Base-by-base conservation (phyloP, 2,113 vertebrate genomes). In the Nannospalax galili region DNA sequence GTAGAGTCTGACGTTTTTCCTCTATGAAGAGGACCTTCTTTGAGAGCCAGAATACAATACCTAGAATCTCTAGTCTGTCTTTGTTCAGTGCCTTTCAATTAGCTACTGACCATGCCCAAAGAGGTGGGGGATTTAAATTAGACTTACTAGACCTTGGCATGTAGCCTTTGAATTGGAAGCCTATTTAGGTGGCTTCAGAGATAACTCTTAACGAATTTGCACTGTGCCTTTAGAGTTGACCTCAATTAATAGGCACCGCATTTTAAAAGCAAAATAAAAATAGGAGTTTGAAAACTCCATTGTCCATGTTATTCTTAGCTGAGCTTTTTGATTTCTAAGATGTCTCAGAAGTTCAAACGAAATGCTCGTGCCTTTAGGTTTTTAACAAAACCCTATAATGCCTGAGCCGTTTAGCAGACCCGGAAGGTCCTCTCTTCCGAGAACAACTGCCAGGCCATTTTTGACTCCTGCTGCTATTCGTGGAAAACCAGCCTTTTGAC, bases 261-360 rank as follows among this genome's bases (percentile, higher is more conserved):
- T 92, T 95, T 97, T 84, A 96, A 96, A 97, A 92, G 62, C 12
- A 84, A 93, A 92, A 94, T 85, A 95, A 96, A 95, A 96, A 90
- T 93, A 40, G 80, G 86, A n/a, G 90, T 90, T 91, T 94, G 86
- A 93, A 94, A 94, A 95, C 91, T 14, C 30, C 64, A 58, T 97
- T 96, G 91, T 95, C 48, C 40, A 2, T 80, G 67, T 96, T 95
- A 81, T 82, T 92, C 80, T 92, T 95, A 82, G 75, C 89, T 91
- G 84, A 96, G 84, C 72, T 87, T 48, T 95, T 91, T 91, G 79
- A 97, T 97, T 95, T 92, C 78, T 64, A 93, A 96, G 94, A 89
- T 95, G 56, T 91, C 95, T 96, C 40, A 97, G 96, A 94, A 96
- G 91, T 95, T 97, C 91, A 95, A 95, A 96, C 84, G 48, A 95